These are phyloP conservation scores for Hiodon tergisus DNA, from an alignment of 2,113 vertebrate genomes.

Conservation along the genomic window DNA sequence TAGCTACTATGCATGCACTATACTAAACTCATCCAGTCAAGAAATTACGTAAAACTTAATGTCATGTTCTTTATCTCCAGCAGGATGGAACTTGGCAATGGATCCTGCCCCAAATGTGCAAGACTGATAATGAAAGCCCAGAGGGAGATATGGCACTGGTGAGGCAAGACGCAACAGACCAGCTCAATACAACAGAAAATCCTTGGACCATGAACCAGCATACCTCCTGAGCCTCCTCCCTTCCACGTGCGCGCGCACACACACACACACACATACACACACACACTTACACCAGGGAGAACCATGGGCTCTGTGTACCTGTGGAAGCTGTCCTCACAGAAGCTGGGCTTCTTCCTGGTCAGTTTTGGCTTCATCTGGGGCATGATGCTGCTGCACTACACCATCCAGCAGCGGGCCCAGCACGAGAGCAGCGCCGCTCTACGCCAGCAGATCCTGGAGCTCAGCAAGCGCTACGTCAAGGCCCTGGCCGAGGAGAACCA, in stretches of 20 bases:
- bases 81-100: constrained; percentile 57
- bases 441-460: constrained; percentile 92
- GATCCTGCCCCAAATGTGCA: constrained; percentile 36
- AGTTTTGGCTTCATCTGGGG: constrained; percentile 99
- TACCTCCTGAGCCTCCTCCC: constrained; percentile 40
- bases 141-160: constrained; percentile 36
- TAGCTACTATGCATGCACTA: too few species aligned
- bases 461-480: constrained; percentile 97
- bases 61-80: constrained; percentile 27
- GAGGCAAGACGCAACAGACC: constrained; percentile 26
- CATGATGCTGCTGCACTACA: constrained; percentile 98
- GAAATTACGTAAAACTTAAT: neutral
- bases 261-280: constrained; percentile 24
- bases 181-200: constrained; percentile 4
- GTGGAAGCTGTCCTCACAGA: constrained; percentile 97
- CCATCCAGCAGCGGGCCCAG: constrained; percentile 90
- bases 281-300: constrained; percentile 38
- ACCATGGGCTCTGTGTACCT: constrained; percentile 81
- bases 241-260: neutral
- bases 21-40: too few species aligned
- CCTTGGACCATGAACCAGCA: constrained; percentile 58
- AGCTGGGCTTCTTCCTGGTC: constrained; percentile 95
- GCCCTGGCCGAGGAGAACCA: constrained; percentile 93
- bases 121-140: constrained; percentile 33
- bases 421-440: constrained; percentile 89